phyloP scores from a whole-genome alignment of 1,140 invertebrate species.

The Drosophila paulistorum region DNA sequence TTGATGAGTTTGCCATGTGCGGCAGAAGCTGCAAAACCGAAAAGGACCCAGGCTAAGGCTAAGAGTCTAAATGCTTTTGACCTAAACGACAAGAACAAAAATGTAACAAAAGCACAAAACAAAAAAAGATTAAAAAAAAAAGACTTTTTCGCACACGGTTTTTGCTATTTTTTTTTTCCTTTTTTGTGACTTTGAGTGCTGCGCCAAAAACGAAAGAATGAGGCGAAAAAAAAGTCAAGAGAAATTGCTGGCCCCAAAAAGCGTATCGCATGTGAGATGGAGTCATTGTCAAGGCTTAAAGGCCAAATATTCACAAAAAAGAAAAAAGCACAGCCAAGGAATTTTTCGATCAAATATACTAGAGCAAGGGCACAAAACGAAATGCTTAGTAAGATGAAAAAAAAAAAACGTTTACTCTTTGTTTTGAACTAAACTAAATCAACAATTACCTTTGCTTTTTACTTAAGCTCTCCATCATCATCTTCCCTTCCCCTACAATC shows the following conservation, averaged over 20 bases:
- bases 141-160: neutral
- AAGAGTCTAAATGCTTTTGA: conserved; percentile 19
- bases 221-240: neutral
- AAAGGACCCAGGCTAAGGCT: conserved; percentile 4
- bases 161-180: neutral
- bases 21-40: conserved; percentile 9
- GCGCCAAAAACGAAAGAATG: neutral
- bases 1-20: conserved; percentile 65
- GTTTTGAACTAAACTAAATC: too few species aligned
- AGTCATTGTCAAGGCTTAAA: conserved; percentile 20
- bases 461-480: too few species aligned
- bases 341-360: neutral
- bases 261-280: conserved; percentile 14
- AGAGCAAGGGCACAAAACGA: neutral
- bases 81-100: conserved; percentile 18
- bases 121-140: neutral
- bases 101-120: too few species aligned
- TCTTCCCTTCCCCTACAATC: too few species aligned
- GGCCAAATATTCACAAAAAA: neutral
- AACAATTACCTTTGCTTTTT: too few species aligned
- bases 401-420: neutral
- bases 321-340: neutral
- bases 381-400: neutral
- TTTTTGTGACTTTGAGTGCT: conserved; percentile 1
- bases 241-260: conserved; percentile 21